Base-by-base conservation (phyloP, 2,797 vertebrate species). In the Poecilia picta region DNA sequence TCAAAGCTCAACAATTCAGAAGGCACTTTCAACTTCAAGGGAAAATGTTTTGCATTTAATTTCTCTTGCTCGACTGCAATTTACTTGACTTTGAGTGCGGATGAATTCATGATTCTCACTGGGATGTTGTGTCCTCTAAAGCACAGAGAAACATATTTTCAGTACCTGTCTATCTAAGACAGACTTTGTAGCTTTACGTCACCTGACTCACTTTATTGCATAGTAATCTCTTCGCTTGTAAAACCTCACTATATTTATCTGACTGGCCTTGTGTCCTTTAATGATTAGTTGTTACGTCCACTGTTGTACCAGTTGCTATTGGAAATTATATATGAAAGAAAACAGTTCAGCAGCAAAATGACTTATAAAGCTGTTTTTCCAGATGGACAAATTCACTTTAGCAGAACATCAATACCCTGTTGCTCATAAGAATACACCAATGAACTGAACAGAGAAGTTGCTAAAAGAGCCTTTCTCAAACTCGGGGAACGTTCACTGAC, bases 61-160 rank as follows among this genome's bases (percentile, higher is more conserved):
- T 72, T 77, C 28, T 28, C 28, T 28, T 81, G 73, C 83, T 85
- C 23, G 20, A 57, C 53, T 87, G 82, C 75, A 53, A 81, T 87
- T 59, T 66, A 73, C 74, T 49, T 12, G 28, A 53, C 59, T 72
- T 72, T n/a, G 25, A 28, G 55, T 28, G 55, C 4, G 2, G 20
- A 53, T 25, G 20, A 25, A 53, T 25, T 53, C 20, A 53, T 53
- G 49, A 53, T 25, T 53, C 49, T 25, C 20, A 53, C 20, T 53
- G 49, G 49, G 8, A 51, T 51, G 20, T 53, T 3, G 49, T 25
- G 49, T 25, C 49, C 49, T 25, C 8, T 25, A 20, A 53, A 25
- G 49, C 49, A 53, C 3, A 25, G 49, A 53, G 49, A 53, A 53
- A 8, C 49, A 53, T 53, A 53, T 53, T 53, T 53, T 53, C 49